Evolutionary conservation across 2,797 vertebrate species (phyloP).

Genomic region (Pempheris klunzingeri): DNA sequence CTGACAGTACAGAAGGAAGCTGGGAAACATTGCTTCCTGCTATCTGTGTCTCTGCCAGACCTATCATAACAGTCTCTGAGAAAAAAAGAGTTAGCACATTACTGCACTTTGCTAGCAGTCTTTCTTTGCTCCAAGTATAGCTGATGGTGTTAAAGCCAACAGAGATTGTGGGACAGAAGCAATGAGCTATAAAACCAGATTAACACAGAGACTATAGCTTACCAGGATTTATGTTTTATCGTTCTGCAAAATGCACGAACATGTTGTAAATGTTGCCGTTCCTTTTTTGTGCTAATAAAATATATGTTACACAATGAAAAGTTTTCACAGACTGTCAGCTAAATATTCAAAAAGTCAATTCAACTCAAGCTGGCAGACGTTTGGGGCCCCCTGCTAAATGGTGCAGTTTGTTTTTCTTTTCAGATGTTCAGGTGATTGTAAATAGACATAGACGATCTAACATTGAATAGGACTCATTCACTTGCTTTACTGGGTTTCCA

Average conservation of each 20-base stretch:
- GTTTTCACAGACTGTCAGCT: not conserved
- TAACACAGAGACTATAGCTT: not conserved
- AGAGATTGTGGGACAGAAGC: not conserved
- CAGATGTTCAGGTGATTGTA: conserved; percentile 33
- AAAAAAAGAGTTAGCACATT: conserved; percentile 6
- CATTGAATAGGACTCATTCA: conserved; percentile 47
- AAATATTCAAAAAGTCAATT: not conserved
- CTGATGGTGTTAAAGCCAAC: not conserved
- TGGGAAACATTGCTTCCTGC: conserved; percentile 4
- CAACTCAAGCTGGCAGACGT: conserved; percentile 7
- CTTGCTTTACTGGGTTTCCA: conserved; percentile 22
- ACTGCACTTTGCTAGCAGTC: not conserved
- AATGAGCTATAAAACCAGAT: not conserved
- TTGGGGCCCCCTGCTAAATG: not conserved
- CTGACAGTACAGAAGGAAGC: not conserved
- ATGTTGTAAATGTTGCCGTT: not conserved
- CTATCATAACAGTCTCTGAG: conserved; percentile 29
- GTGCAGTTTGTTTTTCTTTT: conserved; percentile 36
- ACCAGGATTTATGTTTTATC: not conserved
- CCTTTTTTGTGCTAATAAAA: not conserved
- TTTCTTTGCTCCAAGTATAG: not conserved
- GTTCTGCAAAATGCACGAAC: not conserved
- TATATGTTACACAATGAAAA: not conserved
- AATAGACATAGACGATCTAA: conserved; percentile 26
- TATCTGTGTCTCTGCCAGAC: conserved; percentile 26